A percentile compares a stretch with the other conserved stretches of the same genome.
These are phyloP conservation scores for Amphiprion clarkii DNA, from an alignment of 2,797 vertebrate species.

Conservation along the genomic window DNA sequence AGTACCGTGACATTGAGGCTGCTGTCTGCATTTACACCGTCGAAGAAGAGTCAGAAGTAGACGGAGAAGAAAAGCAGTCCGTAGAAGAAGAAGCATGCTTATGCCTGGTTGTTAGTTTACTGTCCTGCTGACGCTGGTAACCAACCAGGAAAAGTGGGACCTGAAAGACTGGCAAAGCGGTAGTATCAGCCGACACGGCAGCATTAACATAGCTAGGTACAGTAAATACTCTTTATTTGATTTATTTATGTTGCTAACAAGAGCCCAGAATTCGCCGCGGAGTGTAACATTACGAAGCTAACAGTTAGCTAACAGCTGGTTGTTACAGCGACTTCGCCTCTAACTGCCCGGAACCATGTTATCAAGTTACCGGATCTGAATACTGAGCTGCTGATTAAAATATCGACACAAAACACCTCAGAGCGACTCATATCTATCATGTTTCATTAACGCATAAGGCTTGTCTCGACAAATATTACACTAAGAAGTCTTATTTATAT, in stretches of 20 bases:
- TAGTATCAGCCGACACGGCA: not conserved
- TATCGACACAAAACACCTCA: not conserved
- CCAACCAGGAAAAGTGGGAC: conserved; percentile 31
- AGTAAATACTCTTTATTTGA: not conserved
- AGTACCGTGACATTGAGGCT: not conserved
- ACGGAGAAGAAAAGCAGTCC: not conserved
- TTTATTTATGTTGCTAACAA: not conserved
- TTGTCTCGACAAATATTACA: not conserved
- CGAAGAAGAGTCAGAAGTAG: not conserved
- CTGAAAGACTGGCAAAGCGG: not conserved
- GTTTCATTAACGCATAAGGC: not conserved
- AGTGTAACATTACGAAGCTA: conserved; percentile 15
- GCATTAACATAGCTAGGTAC: not conserved
- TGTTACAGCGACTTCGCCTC: not conserved
- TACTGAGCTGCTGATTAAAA: too few species aligned
- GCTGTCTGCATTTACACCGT: not conserved
- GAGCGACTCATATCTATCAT: not conserved
- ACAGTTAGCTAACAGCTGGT: conserved; percentile 23
- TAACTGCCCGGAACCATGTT: not conserved
- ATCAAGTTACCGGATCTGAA: not conserved
- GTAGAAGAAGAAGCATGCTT: not conserved
- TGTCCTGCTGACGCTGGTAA: not conserved
- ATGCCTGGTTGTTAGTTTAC: not conserved
- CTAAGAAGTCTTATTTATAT: too few species aligned
- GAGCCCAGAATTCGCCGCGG: not conserved